Evolutionary conservation across 1,140 invertebrate genomes (phyloP).

Genomic region (Xylocopa sonorina): DNA sequence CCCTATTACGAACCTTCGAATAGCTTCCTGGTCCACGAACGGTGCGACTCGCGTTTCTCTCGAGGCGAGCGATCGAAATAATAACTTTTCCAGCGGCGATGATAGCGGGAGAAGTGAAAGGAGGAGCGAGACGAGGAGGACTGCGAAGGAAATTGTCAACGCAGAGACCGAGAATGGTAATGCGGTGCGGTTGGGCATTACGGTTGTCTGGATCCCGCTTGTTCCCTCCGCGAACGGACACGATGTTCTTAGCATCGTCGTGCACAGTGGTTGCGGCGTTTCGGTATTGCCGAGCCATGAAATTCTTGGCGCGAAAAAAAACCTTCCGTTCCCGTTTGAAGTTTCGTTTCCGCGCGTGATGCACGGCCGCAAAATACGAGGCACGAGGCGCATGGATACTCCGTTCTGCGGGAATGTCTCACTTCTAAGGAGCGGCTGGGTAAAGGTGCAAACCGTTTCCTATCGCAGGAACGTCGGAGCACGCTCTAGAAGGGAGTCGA

Average conservation of each 20-base stretch:
- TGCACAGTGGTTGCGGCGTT: slow-evolving; percentile 7
- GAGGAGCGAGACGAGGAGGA: background rate
- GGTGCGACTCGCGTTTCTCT: no score
- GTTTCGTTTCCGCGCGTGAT: slow-evolving; percentile 30
- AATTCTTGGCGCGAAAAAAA: slow-evolving; percentile 1
- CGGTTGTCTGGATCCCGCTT: background rate
- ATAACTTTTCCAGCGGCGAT: no score
- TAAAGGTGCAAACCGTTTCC: slow-evolving; percentile 55
- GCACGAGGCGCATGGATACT: slow-evolving; percentile 25
- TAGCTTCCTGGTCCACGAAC: no score
- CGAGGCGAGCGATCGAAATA: no score
- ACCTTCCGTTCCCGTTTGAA: slow-evolving; percentile 32
- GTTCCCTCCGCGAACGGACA: background rate
- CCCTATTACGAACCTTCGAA: background rate
- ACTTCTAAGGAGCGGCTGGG: slow-evolving; percentile 25
- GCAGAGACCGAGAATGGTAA: slow-evolving; percentile 21
- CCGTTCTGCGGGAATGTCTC: slow-evolving; percentile 31
- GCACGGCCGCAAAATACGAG: slow-evolving; percentile 26
- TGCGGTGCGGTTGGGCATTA: slow-evolving; percentile 21
- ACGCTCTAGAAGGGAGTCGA: background rate
- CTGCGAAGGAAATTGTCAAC: slow-evolving; percentile 17
- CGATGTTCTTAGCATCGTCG: slow-evolving; percentile 12
- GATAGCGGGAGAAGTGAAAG: background rate
- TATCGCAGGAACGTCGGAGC: slow-evolving; percentile 51
- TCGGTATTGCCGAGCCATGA: slow-evolving; percentile 27